Base-by-base conservation (phyloP, 2,888 invertebrate species). In the Lypha dubia region DNA sequence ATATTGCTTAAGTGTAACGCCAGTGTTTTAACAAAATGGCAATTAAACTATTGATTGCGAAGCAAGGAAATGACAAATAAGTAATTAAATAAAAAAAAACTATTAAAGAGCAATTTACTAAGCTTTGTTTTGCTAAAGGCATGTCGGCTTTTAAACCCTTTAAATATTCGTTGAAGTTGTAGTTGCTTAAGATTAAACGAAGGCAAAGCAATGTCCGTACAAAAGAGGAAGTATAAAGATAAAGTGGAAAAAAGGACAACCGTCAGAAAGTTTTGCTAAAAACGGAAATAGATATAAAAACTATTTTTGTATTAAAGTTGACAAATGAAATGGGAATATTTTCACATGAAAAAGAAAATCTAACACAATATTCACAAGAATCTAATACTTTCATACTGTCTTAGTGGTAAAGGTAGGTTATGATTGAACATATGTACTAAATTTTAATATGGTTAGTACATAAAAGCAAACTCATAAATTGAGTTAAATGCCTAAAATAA, bases 101-200 rank as follows among this genome's bases (percentile, higher is more conserved):
- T 74, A 79, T 74, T 74, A 63, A 74, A 80, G 20, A 74, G 49
- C 73, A 65, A 79, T 73, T 70, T 65, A 24, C 28, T 11, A 28
- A 58, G 32, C 3, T 13, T 49, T 46, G 67, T 77, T 41, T 68
- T 28, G 35, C 51, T 70, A 3, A n/a, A 53, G 70, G 65, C 53
- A 56, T 53, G 13, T 51, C 51, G 51, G 35, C 75, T 75, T 75
- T 63, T 46, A 20, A 56, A 65, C 75, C 44, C 51, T 53, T 56
- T 32, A 46, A 58, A 17, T 67, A 17, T 67, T 35, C 58, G 8
- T 13, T 58, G 46, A 75, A 65, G 24, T 41, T 51, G 28, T 32
- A 58, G 38, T n/a, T 46, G 35, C 24, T 67, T 35, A 44, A 22
- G 35, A 46, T 35, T 32, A 46, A 46, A 35, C n/a, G n/a, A 9